phyloP scores from a whole-genome alignment of 1,140 invertebrate genomes.

The Listronotus bonariensis region DNA sequence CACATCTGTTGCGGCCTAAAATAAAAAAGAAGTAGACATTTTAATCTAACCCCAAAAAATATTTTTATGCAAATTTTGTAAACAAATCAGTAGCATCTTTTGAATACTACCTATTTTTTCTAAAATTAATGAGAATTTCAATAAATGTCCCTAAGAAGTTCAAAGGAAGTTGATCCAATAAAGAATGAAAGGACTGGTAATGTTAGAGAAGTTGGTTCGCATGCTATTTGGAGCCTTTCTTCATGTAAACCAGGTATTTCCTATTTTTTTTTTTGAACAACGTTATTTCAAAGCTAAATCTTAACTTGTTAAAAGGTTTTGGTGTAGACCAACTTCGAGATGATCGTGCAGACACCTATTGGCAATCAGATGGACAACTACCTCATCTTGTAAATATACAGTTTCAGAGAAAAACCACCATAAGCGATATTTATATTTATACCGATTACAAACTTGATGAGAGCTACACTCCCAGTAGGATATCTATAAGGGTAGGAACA shows the following conservation, averaged over 20 bases:
- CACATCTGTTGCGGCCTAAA: too few species aligned
- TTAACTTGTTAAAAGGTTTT: conserved; percentile 74
- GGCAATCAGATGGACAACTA: conserved; percentile 98
- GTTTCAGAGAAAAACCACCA: conserved; percentile 93
- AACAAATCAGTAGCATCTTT: too few species aligned
- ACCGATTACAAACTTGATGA: conserved; percentile 98
- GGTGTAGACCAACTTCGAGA: conserved; percentile 96
- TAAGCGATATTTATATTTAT: conserved; percentile 95
- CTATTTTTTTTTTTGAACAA: neutral
- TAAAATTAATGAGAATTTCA: too few species aligned
- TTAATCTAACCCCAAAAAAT: too few species aligned
- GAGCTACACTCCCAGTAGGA: conserved; percentile 96
- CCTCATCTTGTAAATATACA: conserved; percentile 98
- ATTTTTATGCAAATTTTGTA: too few species aligned
- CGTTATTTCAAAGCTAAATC: too few species aligned
- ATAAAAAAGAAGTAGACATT: too few species aligned
- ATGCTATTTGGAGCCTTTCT: conserved; percentile 97
- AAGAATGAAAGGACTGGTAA: conserved; percentile 74
- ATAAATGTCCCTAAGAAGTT: conserved; percentile 33
- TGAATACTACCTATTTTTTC: too few species aligned
- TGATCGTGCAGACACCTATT: conserved; percentile 95
- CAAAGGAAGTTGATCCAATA: conserved; percentile 63
- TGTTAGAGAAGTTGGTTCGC: conserved; percentile 91
- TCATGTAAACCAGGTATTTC: conserved; percentile 92
- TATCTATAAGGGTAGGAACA: conserved; percentile 92